Evolutionary conservation across 2,888 invertebrate genomes (phyloP).

Genomic region (Patella depressa): DNA sequence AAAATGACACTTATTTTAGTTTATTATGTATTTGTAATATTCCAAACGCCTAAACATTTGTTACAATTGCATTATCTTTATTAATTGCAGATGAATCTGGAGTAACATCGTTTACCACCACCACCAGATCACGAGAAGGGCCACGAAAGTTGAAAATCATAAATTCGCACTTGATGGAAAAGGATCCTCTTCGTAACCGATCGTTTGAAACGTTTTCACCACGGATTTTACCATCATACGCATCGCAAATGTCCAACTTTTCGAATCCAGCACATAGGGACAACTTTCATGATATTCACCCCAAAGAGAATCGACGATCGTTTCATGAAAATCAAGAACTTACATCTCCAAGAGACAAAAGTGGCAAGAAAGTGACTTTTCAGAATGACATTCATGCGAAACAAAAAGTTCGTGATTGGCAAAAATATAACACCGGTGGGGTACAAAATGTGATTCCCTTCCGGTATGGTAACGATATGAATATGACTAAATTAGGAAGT

Average conservation of each 20-base stretch:
- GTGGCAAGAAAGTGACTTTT: neutral
- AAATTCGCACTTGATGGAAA: neutral
- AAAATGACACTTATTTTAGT: too few relatives aligned
- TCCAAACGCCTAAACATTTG: too few relatives aligned
- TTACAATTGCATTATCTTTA: too few relatives aligned
- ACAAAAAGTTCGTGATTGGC: neutral
- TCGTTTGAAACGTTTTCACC: neutral
- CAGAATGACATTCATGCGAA: neutral
- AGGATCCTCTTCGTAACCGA: neutral
- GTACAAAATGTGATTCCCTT: neutral
- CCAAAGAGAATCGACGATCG: neutral
- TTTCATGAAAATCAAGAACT: neutral
- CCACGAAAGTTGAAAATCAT: neutral
- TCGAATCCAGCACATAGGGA: neutral
- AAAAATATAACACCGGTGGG: neutral
- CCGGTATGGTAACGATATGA: neutral
- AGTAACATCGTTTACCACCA: neutral
- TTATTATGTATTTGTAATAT: too few relatives aligned
- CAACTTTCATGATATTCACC: neutral
- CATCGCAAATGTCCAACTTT: neutral
- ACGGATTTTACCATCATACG: conserved; percentile 6
- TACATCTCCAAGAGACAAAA: neutral
- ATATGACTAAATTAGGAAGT: neutral
- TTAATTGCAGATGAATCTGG: neutral
- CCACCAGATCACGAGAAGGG: neutral